Conservation (phyloP, 2,888 invertebrate species). For the Aphodius sticticus region DNA sequence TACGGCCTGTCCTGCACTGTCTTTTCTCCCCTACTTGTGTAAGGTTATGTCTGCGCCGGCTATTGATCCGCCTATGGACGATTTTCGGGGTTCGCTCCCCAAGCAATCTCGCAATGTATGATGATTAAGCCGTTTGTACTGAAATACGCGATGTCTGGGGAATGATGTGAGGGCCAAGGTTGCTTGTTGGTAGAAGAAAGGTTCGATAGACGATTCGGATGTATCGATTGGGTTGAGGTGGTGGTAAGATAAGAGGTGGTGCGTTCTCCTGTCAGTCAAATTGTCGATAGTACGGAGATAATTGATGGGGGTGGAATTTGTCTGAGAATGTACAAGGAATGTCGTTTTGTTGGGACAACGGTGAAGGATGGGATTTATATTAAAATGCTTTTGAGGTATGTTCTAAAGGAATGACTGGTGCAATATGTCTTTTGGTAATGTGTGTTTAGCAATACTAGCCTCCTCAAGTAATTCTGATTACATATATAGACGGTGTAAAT, state of each 20-base stretch:
- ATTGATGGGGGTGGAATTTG: neutral
- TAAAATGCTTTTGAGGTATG: neutral
- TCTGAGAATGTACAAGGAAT: neutral
- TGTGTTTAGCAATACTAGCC: too few relatives aligned
- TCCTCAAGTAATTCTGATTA: too few relatives aligned
- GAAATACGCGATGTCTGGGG: neutral
- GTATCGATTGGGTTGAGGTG: neutral
- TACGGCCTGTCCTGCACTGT: neutral
- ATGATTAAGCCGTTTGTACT: neutral
- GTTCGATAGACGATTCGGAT: neutral
- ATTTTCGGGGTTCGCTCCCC: neutral
- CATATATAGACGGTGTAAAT: too few relatives aligned
- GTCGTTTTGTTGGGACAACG: neutral
- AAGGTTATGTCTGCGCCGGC: neutral
- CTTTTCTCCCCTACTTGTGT: neutral
- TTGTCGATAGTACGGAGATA: neutral
- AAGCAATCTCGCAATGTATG: neutral
- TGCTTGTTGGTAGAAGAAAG: neutral
- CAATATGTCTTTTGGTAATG: neutral
- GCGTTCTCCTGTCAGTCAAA: neutral
- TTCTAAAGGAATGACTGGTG: neutral
- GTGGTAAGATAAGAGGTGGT: neutral
- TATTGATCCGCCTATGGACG: neutral
- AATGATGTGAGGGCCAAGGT: neutral
- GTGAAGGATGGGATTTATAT: neutral